These are phyloP conservation scores for Tryphoninae sp. DNA, from an alignment of 2,888 invertebrate genomes.

Conservation along the genomic window DNA sequence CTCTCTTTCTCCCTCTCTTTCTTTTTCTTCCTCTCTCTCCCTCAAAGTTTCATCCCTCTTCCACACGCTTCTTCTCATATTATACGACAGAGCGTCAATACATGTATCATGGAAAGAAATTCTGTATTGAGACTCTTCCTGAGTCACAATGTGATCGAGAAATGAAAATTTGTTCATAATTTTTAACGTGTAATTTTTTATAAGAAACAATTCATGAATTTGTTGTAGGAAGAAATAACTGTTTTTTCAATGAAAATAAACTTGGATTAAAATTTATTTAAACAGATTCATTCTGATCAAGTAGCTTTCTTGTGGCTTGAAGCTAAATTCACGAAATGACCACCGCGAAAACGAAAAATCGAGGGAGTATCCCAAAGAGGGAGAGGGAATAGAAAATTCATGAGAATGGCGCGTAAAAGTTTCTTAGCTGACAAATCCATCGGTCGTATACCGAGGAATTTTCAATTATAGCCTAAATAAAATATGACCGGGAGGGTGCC, in stretches of 20 bases:
- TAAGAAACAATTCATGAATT: background rate
- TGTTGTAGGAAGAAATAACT: background rate
- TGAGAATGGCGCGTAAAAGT: conserved; percentile 72
- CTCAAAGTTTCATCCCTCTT: conserved; percentile 58
- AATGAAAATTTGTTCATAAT: conserved; percentile 11
- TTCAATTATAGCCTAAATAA: conserved; percentile 79
- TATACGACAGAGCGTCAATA: conserved; percentile 46
- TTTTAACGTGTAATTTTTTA: background rate
- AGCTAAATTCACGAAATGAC: conserved; percentile 19
- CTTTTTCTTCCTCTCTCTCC: conserved; percentile 44
- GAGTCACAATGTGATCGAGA: conserved; percentile 13
- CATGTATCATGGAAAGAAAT: conserved; percentile 42
- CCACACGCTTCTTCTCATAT: conserved; percentile 48
- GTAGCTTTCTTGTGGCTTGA: background rate
- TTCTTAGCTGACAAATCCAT: conserved; percentile 78
- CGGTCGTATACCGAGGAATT: conserved; percentile 76
- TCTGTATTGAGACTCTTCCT: conserved; percentile 24
- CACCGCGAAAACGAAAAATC: conserved; percentile 32
- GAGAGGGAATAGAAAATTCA: conserved; percentile 68
- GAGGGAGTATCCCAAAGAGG: background rate
- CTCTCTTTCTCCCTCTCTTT: conserved; percentile 39
- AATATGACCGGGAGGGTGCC: conserved; percentile 68
- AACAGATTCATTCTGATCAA: background rate
- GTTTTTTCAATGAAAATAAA: too few species aligned
- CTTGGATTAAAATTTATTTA: background rate